Base-by-base conservation (phyloP, 2,888 invertebrate species). In the Rotaria magnacalcarata region DNA sequence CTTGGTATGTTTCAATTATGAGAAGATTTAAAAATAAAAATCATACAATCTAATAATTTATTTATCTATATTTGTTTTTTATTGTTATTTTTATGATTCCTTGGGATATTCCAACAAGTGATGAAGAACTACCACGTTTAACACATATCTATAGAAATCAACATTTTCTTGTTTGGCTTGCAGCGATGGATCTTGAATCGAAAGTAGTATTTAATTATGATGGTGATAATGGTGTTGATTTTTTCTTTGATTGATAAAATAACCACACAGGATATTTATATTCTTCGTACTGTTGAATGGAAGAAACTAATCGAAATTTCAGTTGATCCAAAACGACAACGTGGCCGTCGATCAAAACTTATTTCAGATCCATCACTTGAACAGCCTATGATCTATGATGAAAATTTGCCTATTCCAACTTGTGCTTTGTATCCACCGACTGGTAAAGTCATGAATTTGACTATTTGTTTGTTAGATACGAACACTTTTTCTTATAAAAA, bases 111-210 rank as follows among this genome's bases (percentile, higher is more conserved):
- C 87, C 87, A 41, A 89, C 89, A 75, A 88, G 89, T n/a, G 88
- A 88, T 86, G 89, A 89, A 87, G 88, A 89, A 86, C 89, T 88
- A 47, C 90, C 91, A 16, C 89, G 90, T 85, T 89, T 91, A 84
- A 90, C 90, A 5, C 89, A 90, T 88, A 90, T 91, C 80, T 87
- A 89, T 84, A 88, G 91, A 24, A 89, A 90, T 87, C 91, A 91
- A 89, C 89, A 89, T 74, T 91, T 91, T 89, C 90, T 90, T 88
- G 90, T 90, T 8, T 91, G 90, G 90, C 89, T 91, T 50, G 90
- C 90, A 8, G 90, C 89, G 24, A 90, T 90, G 89, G 89, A 90
- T 88, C 89, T 90, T 89, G 89, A 89, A 6, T 47, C 56, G 7
- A 47, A 84, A 84, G 47, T 50, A 84, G 8, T 34, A 54, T 19